Percentiles rank a stretch among this genome's conserved stretches.
These are phyloP conservation scores for Scrobipalpa atriplicella DNA, from an alignment of 2,888 invertebrate species.

Conservation along the genomic window DNA sequence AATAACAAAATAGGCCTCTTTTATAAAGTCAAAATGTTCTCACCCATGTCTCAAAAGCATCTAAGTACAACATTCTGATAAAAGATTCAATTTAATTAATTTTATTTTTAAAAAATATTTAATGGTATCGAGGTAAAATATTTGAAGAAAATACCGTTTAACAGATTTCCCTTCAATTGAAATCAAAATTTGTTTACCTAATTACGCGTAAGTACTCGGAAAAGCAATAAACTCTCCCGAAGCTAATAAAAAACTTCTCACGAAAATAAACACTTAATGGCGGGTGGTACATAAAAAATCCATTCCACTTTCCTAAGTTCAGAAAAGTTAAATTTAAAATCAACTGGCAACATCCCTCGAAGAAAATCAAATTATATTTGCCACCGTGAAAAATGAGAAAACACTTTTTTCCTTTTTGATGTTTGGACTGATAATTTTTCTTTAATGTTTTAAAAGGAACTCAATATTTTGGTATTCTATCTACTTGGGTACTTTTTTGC, in stretches of 20 bases:
- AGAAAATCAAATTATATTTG: conserved; percentile 75
- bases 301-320: conserved; percentile 65
- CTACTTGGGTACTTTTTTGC: no score
- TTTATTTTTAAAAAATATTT: no score
- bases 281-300: conserved; percentile 65
- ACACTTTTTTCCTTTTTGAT: conserved; percentile 69
- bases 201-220: conserved; percentile 26
- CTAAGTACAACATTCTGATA: no score
- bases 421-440: conserved; percentile 40
- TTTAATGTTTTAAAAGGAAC: neutral
- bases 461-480: neutral
- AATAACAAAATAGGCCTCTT: no score
- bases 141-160: neutral
- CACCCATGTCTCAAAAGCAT: no score
- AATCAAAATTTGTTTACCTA: conserved; percentile 5
- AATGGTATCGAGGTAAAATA: neutral
- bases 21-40: no score
- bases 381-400: conserved; percentile 70
- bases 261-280: conserved; percentile 64
- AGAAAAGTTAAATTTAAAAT: conserved; percentile 72
- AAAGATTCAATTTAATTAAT: no score
- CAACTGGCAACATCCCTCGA: conserved; percentile 66
- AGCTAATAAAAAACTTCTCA: conserved; percentile 45
- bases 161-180: neutral
- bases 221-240: conserved; percentile 39